Base-by-base conservation (phyloP, 1,140 invertebrate species). In the Nasonia giraulti region DNA sequence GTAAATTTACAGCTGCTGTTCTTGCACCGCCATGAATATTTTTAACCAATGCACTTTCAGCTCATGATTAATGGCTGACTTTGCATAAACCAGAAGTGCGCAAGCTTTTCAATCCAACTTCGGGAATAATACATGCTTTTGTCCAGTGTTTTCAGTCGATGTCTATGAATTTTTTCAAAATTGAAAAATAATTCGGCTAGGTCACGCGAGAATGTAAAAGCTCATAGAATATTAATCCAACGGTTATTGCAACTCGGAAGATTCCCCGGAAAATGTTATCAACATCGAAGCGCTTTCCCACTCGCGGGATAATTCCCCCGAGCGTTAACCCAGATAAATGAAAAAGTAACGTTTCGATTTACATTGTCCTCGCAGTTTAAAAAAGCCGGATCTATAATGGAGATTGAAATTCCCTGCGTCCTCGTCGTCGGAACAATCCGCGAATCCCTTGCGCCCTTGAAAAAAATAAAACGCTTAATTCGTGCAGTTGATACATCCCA, bases 11-110 rank as follows among this genome's bases (percentile, higher is more conserved):
- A 0, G 14, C 62, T 10, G 44, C 14, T 20, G 20, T 8, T 14
- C 10, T 23, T 69, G 11, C 40, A 27, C 20, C 55, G 12, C 27
- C 33, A 83, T 76, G 17, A 83, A 83, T 84, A 78, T 84, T 80
- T 62, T 80, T 74, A 80, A 82, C 31, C 40, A 75, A 80, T 80
- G 71, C 73, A 76, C 55, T 69, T 81, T 17, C 0, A 77, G n/a
- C 73, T 79, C 50, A 66, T 66, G 50, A 37, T 83, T 71, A n/a
- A 71, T 78, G 77, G 17, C 14, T 10, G 40, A 10, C 12, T 83
- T 62, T 77, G 55, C 27, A 85, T 76, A 55, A 85, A 50, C 31
- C n/a, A 73, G 20, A 27, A 31, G 47, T 27, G 27, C 11, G n/a
- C 12, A 0, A n/a, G 44, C 68, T 40, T 81, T 81, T 82, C 23